Base-by-base conservation (phyloP, 2,888 invertebrate genomes). In the Schizaphis graminum region DNA sequence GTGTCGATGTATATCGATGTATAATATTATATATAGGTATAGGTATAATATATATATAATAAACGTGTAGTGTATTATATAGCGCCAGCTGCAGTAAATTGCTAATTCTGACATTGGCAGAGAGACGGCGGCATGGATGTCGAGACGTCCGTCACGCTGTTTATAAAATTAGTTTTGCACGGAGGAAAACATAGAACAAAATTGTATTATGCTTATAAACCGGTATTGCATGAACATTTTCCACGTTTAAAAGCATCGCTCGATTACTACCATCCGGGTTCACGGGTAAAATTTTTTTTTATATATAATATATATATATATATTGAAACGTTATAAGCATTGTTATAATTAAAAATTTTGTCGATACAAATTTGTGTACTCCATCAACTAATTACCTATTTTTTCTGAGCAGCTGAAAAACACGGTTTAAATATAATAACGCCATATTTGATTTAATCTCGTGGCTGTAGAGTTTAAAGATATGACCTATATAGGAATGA, bases 21-120 rank as follows among this genome's bases (percentile, higher is more conserved):
- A n/a, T n/a, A n/a, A n/a, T 44, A 44, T 44, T 44, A 44, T 1
- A 3, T 44, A 44, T 44, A 44, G 3, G 41, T 44, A 44, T 44
- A 44, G 3, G n/a, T n/a, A n/a, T n/a, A n/a, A n/a, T n/a, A n/a
- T 47, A 10, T n/a, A 47, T 47, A n/a, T 67, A 67, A 77, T 28
- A 47, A 61, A 41, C 57, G 41, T 89, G 56, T 44, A 7, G 41
- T 61, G 26, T 88, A 88, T 88, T 88, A 77, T 77, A 77, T 8
- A 88, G 47, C 21, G 61, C 35, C 77, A 21, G 61, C 77, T 41
- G 35, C 35, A 16, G 61, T 47, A 44, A 47, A 61, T 28, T n/a
- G 61, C 90, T 67, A 47, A 47, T 86, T 91, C 53, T 77, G 91
- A 77, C 77, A 84, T 91, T 91, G 35, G 77, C 61, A 90, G 90